These are phyloP conservation scores for Brachyistius frenatus DNA, from an alignment of 2,113 vertebrate genomes.

Conservation along the genomic window DNA sequence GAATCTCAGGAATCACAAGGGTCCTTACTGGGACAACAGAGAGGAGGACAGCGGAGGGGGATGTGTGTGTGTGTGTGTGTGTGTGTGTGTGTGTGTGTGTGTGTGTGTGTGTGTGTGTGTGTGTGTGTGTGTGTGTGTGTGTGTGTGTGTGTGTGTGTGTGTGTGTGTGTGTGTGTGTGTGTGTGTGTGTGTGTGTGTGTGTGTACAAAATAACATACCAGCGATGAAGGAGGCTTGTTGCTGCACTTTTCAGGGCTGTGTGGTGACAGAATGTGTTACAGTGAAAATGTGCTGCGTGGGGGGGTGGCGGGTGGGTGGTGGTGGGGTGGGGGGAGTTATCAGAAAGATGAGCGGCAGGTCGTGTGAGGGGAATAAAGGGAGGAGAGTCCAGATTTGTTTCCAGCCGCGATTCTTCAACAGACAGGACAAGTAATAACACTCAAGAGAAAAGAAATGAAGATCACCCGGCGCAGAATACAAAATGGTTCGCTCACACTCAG, in stretches of 20 bases:
- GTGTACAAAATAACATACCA: constrained; percentile 48
- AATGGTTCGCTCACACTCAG: constrained; percentile 43
- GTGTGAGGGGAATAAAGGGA: background rate
- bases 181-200: too few relatives aligned
- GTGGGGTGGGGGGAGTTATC: constrained; percentile 19
- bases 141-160: too few relatives aligned
- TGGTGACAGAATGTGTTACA: constrained; percentile 9
- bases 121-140: too few relatives aligned
- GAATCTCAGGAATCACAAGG: constrained; percentile 73
- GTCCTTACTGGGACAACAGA: constrained; percentile 62
- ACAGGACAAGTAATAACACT: constrained; percentile 6
- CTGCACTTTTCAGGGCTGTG: constrained; percentile 37
- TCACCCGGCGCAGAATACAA: constrained; percentile 34
- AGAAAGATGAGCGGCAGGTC: constrained; percentile 22
- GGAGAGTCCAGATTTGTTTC: constrained; percentile 23
- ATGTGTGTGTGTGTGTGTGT: background rate
- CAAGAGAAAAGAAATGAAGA: constrained; percentile 41
- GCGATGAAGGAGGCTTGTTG: constrained; percentile 27
- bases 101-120: too few relatives aligned
- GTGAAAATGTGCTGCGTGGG: constrained; percentile 26
- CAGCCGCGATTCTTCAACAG: background rate
- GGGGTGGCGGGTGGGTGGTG: background rate
- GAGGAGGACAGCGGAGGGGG: constrained; percentile 46
- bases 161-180: too few relatives aligned
- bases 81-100: too few relatives aligned